Percentiles rank a stretch among this genome's conserved stretches.
phyloP scores from a whole-genome alignment of 1,140 invertebrate species.

The Drosophila quadrilineata region DNA sequence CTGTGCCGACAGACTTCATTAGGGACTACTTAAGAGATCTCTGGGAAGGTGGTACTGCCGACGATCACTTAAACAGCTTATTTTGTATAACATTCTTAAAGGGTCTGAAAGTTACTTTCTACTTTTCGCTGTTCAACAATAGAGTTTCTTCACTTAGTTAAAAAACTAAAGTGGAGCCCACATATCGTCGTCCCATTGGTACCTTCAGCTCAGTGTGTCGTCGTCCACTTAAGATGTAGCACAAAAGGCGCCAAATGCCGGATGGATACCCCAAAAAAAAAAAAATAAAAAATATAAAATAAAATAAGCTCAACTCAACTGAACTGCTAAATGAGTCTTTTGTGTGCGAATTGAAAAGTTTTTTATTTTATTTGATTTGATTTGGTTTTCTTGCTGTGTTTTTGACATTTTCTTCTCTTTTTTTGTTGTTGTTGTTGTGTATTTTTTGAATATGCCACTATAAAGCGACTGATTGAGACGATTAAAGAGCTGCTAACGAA shows the following conservation, averaged over 20 bases:
- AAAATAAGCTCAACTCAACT: constrained; percentile 9
- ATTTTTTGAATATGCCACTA: constrained; percentile 56
- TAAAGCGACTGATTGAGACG: constrained; percentile 52
- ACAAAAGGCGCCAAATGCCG: constrained; percentile 56
- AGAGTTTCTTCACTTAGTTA: no score
- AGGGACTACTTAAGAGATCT: no score
- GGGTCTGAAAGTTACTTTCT: no score
- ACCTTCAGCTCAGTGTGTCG: constrained; percentile 15
- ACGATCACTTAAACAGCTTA: no score
- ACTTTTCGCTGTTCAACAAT: no score
- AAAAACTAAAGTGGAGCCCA: constrained; percentile 1
- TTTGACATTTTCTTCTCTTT: not conserved
- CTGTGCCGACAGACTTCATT: not conserved
- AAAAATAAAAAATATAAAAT: no score
- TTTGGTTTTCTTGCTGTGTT: no score
- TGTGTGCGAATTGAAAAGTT: constrained; percentile 67
- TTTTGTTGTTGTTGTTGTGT: not conserved
- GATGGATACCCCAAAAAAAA: constrained; percentile 58
- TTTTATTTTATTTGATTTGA: constrained; percentile 11
- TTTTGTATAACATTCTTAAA: not conserved
- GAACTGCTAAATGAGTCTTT: constrained; percentile 53
- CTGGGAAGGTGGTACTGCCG: no score
- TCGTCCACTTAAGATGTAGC: constrained; percentile 41
- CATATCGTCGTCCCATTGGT: constrained; percentile 10
- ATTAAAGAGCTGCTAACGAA: constrained; percentile 47